A percentile compares a stretch with the other conserved stretches of the same genome.
Conservation (phyloP, 2,888 invertebrate genomes). For the Plagodis pulveraria region DNA sequence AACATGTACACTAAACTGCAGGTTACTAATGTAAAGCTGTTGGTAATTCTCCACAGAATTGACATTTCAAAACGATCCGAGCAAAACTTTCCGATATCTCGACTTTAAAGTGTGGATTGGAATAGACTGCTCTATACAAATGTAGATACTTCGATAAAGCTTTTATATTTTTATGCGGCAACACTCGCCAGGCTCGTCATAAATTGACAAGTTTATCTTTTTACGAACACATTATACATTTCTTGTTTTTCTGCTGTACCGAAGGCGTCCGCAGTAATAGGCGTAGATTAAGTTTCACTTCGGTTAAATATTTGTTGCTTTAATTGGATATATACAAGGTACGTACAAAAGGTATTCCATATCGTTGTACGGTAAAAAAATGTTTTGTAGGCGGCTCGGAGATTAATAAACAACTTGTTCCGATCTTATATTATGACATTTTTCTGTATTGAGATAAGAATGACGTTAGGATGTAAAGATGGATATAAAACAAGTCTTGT, state of each 20-base stretch:
- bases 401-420: slow-evolving; percentile 23
- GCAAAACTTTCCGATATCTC: neutral
- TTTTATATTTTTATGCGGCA: slow-evolving; percentile 32
- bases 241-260: slow-evolving; percentile 36
- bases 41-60: neutral
- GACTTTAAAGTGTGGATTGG: slow-evolving; percentile 4
- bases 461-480: neutral
- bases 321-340: slow-evolving; percentile 28
- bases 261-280: slow-evolving; percentile 33
- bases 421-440: slow-evolving; percentile 18
- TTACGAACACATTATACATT: slow-evolving; percentile 36
- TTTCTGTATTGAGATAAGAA: slow-evolving; percentile 17
- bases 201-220: slow-evolving; percentile 46
- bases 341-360: slow-evolving; percentile 26
- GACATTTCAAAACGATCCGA: neutral
- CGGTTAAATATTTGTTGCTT: slow-evolving; percentile 38
- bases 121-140: slow-evolving; percentile 18
- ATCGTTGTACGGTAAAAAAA: slow-evolving; percentile 18
- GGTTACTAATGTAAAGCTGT: too few relatives aligned
- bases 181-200: slow-evolving; percentile 39
- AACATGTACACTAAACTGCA: too few relatives aligned
- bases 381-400: slow-evolving; percentile 24
- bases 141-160: slow-evolving; percentile 35
- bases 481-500: too few relatives aligned
- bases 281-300: slow-evolving; percentile 37